Evolutionary conservation across 2,797 vertebrate genomes (phyloP).

Genomic region (Crotalus adamanteus): DNA sequence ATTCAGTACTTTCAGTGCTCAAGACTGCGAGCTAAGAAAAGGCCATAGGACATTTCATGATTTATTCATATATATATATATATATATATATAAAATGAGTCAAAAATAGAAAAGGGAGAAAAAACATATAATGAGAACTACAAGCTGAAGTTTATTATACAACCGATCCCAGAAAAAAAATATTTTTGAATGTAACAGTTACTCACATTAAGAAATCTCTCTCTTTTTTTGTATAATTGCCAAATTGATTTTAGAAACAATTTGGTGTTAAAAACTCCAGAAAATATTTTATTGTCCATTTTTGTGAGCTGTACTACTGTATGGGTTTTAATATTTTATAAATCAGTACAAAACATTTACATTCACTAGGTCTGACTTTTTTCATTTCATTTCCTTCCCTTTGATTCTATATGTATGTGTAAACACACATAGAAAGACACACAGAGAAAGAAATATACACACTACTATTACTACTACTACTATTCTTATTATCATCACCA

Average conservation of each 20-base stretch:
- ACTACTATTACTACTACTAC: background rate
- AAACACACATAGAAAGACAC: background rate
- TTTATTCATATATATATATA: constrained; percentile 41
- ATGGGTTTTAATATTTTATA: constrained; percentile 13
- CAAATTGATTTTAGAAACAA: background rate
- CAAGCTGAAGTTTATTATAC: constrained; percentile 18
- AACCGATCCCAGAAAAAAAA: constrained; percentile 1
- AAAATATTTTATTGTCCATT: constrained; percentile 27
- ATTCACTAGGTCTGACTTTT: background rate
- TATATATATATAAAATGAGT: constrained; percentile 39
- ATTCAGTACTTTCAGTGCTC: constrained; percentile 50
- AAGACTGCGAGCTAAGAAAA: constrained; percentile 52
- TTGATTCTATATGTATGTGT: background rate
- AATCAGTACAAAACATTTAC: background rate
- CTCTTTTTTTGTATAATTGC: background rate
- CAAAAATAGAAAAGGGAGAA: constrained; percentile 42
- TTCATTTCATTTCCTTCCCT: background rate
- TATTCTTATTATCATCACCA: background rate
- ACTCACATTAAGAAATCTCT: background rate
- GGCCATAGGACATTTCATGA: constrained; percentile 37
- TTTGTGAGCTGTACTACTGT: background rate
- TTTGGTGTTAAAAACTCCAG: background rate
- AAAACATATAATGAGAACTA: constrained; percentile 33
- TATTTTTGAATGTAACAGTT: constrained; percentile 19
- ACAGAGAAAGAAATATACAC: background rate